Base-by-base conservation (phyloP, 2,113 vertebrate genomes). In the Urocitellus parryii region DNA sequence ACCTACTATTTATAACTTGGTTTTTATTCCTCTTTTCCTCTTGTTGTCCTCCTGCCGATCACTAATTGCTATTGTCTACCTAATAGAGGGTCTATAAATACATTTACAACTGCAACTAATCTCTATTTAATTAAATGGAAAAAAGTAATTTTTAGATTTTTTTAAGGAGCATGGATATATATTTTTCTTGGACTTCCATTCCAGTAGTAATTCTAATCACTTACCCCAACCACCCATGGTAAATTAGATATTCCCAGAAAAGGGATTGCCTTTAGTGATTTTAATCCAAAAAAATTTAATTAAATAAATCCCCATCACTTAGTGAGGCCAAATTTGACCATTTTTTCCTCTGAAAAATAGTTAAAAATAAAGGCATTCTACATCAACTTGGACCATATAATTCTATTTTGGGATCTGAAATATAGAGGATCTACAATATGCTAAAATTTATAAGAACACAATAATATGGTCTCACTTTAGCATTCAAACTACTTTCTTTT, bases 211-310 rank as follows among this genome's bases (percentile, higher is more conserved):
- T 58, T 88, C 90, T 83, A 56, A 22, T 32, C 14, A 92, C 29
- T 90, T 68, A 80, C 24, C 34, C 10, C 45, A 87, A 24, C 0
- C 25, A 89, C 37, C 17, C 51, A 88, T 42, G 84, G 6, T 63
- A 97, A 89, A 83, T 96, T 65, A 68, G 65, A 56, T 81, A 92
- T 73, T 91, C 32, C 48, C 34, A 88, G 42, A 45, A 95, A 82
- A 79, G 24, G 12, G 32, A 77, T 6, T 45, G 12, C n/a, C 37
- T 90, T 92, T 90, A 80, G 7, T 77, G 68, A 89, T 68, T 51
- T 39, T 93, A 93, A 89, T 45, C 32, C 5, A 27, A 85, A 94
- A 94, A 83, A 77, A 51, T 13, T 51, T 51, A 73, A 24, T 45
- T 94, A 76, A 88, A 83, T 93, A 78, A 94, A 84, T 51, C 16